Evolutionary conservation across 2,797 vertebrate genomes (phyloP), one percentile per base, ranked within the genome.

Genomic region (Clamator glandarius): DNA sequence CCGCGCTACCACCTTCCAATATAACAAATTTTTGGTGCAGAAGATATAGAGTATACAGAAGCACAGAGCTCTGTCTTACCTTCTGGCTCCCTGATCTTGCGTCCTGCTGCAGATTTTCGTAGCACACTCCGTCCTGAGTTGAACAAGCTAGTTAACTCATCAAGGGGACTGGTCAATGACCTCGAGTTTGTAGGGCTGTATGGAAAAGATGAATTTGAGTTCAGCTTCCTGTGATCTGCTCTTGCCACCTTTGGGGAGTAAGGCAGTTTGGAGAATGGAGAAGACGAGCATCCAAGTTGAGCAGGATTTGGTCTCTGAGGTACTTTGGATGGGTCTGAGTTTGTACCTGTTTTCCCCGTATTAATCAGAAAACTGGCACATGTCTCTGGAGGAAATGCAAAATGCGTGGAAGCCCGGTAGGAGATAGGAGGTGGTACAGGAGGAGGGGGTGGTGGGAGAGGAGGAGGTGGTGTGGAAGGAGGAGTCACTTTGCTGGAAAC

Each of bases 121-220:
- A 99, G 98, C 80, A 99, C 97, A 58, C 98, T 99, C 92, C 98
- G 98, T 55, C 99, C 99, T 31, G 99, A 99, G 97, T 97, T 99
- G 97, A 99, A 99, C 82, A 99, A 97, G 17, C 98, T 99, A 90
- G 98, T 98, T 92, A 99, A 98, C 96, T 99, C 99, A 74, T 99
- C 99, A 84, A 99, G 98, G 4, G 99, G 99, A 96, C 99, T 99
- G 97, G 98, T 98, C 55, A 99, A 97, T 3, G 98, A 97, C 66
- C 99, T 98, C 57, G 98, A 96, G 90, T 98, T 98, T 77, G 98
- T 98, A 31, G 99, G 98, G 92, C 98, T 99, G 95, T 98, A 98
- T 62, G 98, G 97, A 85, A 98, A 97, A 2, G 98, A 98, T 5
- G 98, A 98, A 95, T 98, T 98, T 19, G 98, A 98, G 90, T 98